Conservation (phyloP, 53 echinoderm and acorn worm genomes). For the Glandiceps talaboti region DNA sequence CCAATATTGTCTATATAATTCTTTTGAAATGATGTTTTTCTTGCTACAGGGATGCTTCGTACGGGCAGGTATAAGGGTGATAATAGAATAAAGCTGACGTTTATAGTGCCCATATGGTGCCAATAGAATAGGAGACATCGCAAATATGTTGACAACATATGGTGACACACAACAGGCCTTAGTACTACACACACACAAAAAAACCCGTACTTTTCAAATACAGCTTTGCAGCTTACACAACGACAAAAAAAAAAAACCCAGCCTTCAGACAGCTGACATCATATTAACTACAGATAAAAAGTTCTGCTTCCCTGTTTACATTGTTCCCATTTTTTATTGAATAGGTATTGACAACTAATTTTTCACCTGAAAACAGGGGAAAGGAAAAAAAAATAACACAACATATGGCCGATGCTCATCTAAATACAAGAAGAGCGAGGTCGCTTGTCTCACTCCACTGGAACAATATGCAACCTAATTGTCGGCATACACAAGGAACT, state of each 20-base stretch:
- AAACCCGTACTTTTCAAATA: neutral
- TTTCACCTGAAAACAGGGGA: neutral
- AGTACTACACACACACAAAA: too few relatives aligned
- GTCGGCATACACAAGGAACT: neutral
- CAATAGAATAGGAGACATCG: neutral
- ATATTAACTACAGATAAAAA: too few relatives aligned
- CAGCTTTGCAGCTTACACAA: neutral
- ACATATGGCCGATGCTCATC: neutral
- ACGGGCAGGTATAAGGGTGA: too few relatives aligned
- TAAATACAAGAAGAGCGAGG: neutral
- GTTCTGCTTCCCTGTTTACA: too few relatives aligned
- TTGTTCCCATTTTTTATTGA: too few relatives aligned
- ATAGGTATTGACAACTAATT: too few relatives aligned
- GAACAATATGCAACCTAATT: neutral
- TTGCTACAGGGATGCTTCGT: too few relatives aligned
- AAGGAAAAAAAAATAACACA: neutral
- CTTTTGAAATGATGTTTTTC: too few relatives aligned
- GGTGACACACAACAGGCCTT: neutral
- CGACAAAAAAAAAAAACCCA: too few relatives aligned
- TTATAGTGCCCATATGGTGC: slow-evolving; percentile 1
- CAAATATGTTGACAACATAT: neutral
- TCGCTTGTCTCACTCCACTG: neutral
- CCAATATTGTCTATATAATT: too few relatives aligned
- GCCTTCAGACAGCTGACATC: too few relatives aligned
- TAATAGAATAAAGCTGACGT: too few relatives aligned